phyloP scores from a whole-genome alignment of 2,113 vertebrate species.

The Vombatus ursinus region DNA sequence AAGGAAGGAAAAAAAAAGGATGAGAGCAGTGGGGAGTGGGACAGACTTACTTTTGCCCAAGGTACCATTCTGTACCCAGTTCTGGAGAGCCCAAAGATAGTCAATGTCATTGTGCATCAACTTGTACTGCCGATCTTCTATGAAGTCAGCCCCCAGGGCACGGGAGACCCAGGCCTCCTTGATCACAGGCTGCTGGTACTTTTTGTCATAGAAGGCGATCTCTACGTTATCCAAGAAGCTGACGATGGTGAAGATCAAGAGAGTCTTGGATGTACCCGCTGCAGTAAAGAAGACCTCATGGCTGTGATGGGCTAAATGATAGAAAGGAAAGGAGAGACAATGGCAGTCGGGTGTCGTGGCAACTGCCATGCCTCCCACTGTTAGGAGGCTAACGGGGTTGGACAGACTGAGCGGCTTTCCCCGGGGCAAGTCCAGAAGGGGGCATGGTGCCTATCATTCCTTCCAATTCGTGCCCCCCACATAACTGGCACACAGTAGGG shows the following conservation, averaged over 20 bases:
- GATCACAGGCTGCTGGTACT: neutral
- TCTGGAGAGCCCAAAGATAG: neutral
- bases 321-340: neutral
- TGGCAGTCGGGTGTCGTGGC: neutral
- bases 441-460: neutral
- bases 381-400: neutral
- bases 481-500: neutral
- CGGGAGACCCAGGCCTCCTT: neutral
- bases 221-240: neutral
- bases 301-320: neutral
- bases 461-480: neutral
- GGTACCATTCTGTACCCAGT: neutral
- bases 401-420: neutral
- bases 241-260: neutral
- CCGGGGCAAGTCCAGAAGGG: neutral
- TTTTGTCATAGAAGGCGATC: neutral
- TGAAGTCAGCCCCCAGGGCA: neutral
- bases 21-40: neutral
- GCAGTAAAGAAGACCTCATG: neutral
- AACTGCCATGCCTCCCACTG: neutral
- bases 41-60: neutral
- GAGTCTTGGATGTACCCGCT: neutral
- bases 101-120: neutral
- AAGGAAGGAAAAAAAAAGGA: neutral
- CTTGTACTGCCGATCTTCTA: neutral